Evolutionary conservation across 2,888 invertebrate species (phyloP), one percentile per base, ranked within the genome.

Genomic region (Cheilosia vernalis): DNA sequence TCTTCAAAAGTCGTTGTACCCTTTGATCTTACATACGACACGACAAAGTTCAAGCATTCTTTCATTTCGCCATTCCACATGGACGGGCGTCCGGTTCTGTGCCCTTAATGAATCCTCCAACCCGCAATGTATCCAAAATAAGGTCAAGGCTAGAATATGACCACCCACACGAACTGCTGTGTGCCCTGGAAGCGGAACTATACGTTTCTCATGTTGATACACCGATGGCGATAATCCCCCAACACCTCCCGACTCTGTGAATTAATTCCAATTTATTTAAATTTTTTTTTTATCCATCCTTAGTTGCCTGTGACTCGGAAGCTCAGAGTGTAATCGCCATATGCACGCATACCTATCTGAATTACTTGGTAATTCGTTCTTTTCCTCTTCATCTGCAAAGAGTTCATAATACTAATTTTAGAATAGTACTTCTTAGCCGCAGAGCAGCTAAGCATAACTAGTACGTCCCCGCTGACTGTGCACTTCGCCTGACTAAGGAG

Each of bases 361-460:
- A 53, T 53, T 53, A 53, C 24, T 24, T 53, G 13, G 2, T 42
- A 40, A 7, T 53, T 53, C 17, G n/a, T n/a, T 42, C 5, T 27
- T 27, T 4, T 4, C 24, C 19, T 58, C 21, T 37, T 5, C 24
- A 21, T 24, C 21, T 51, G 64, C 51, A 24, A 51, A 64, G 51
- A 64, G 37, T 51, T 64, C 37, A 51, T 51, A 0, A 0, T 37
- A 64, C 64, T 64, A 64, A 64, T 64, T 64, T 37, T 64, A 64
- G 64, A 64, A 64, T 15, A 40, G 37, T 30, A 44, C 61, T 47
- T 44, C 61, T 61, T 47, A 19, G n/a, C 17, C 51, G 21, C 37
- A 37, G 40, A 47, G 30, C 37, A 24, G 64, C 51, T 51, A 51
- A 64, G 49, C 64, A 51, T 64, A 64, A 64, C 64, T 51, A 51